phyloP scores from a whole-genome alignment of 1,140 invertebrate species.

The Asbolus verrucosus region DNA sequence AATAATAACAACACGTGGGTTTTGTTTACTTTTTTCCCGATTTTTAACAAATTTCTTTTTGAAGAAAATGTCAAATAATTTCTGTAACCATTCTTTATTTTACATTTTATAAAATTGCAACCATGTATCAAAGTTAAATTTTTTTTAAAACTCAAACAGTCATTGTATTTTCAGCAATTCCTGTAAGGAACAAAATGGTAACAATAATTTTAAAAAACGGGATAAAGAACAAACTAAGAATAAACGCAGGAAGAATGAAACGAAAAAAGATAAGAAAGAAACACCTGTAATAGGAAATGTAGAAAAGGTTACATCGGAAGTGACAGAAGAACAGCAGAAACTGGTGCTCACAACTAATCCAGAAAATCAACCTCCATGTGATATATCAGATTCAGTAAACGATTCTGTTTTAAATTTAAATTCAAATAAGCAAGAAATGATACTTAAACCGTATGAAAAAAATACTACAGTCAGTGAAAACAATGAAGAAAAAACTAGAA shows the following conservation, averaged over 20 bases:
- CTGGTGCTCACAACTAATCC: neutral
- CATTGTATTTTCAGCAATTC: neutral
- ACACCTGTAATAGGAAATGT: neutral
- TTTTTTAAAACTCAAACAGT: too few relatives aligned
- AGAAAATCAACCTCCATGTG: neutral
- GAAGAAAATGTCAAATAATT: too few relatives aligned
- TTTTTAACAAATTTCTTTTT: too few relatives aligned
- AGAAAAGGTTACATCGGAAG: neutral
- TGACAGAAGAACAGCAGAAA: neutral
- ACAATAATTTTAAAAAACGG: neutral
- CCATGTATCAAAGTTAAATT: too few relatives aligned
- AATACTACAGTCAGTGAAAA: neutral
- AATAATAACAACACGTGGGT: slow-evolving; percentile 52
- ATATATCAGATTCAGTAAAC: neutral
- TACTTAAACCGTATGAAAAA: neutral
- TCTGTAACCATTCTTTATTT: too few relatives aligned
- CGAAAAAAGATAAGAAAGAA: slow-evolving; percentile 27
- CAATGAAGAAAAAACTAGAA: slow-evolving; percentile 36
- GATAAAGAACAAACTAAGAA: slow-evolving; percentile 37
- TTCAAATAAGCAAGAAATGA: slow-evolving; percentile 12
- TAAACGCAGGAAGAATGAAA: slow-evolving; percentile 32
- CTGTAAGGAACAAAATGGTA: slow-evolving; percentile 7
- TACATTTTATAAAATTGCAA: too few relatives aligned
- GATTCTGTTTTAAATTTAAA: neutral
- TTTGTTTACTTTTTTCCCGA: slow-evolving; percentile 44